A percentile compares a stretch with the other conserved stretches of the same genome.
Evolutionary conservation across 2,888 invertebrate species (phyloP).

Genomic region (Aphidoletes aphidimyza): DNA sequence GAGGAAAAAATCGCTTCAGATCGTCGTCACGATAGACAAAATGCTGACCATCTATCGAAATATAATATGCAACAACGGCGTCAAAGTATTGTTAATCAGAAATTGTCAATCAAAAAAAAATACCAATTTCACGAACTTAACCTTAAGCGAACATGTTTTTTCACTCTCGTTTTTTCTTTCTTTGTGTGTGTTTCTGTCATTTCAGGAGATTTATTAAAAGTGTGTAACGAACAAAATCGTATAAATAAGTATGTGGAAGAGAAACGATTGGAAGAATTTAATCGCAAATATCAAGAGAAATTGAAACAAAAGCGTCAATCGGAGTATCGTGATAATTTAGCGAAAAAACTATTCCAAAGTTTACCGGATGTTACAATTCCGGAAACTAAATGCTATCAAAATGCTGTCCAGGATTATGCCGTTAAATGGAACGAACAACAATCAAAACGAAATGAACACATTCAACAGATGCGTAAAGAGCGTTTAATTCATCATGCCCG

Average conservation of each 20-base stretch:
- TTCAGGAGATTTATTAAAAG: neutral
- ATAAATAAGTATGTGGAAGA: neutral
- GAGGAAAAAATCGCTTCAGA: neutral
- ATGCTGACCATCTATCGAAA: slow-evolving; percentile 34
- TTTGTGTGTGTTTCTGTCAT: neutral
- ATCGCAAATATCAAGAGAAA: neutral
- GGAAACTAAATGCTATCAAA: slow-evolving; percentile 9
- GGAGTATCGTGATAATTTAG: neutral
- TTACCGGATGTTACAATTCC: neutral
- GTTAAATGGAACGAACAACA: slow-evolving; percentile 10
- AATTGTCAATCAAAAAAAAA: neutral
- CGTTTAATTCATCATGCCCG: neutral
- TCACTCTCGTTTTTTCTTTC: neutral
- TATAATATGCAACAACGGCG: neutral
- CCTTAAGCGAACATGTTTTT: neutral
- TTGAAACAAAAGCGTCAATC: neutral
- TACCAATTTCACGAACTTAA: neutral
- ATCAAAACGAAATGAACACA: neutral
- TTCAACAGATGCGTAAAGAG: neutral
- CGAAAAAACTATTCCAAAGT: neutral
- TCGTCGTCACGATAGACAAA: neutral
- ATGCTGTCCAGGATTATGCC: slow-evolving; percentile 2
- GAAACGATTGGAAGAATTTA: neutral
- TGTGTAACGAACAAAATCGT: neutral
- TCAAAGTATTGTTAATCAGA: neutral